A percentile compares a stretch with the other conserved stretches of the same genome.
These are phyloP conservation scores for Azemiops feae DNA, from an alignment of 2,113 vertebrate species.

Conservation along the genomic window DNA sequence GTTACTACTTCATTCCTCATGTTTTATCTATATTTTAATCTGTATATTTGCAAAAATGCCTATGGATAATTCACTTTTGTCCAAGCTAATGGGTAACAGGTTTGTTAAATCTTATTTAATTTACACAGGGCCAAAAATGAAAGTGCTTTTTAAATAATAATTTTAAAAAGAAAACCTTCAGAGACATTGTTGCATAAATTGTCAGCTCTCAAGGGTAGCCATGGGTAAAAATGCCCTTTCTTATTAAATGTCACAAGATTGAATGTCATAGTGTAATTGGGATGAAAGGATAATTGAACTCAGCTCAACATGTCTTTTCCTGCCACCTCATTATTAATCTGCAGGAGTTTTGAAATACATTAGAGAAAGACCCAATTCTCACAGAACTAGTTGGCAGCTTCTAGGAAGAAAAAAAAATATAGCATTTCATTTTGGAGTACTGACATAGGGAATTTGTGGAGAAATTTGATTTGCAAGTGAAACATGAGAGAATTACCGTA, in stretches of 20 bases:
- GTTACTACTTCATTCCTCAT: not conserved
- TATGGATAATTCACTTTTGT: conserved; percentile 46
- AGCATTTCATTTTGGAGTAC: conserved; percentile 46
- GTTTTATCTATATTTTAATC: not conserved
- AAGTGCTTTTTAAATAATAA: conserved; percentile 46
- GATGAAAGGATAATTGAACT: conserved; percentile 73
- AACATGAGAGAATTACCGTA: conserved; percentile 33
- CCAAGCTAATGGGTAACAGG: conserved; percentile 51
- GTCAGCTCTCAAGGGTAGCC: conserved; percentile 65
- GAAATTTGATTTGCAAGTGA: conserved; percentile 54
- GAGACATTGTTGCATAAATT: conserved; percentile 64
- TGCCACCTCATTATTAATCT: conserved; percentile 69
- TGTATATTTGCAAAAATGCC: conserved; percentile 25
- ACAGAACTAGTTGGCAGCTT: conserved; percentile 63
- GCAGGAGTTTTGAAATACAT: conserved; percentile 66
- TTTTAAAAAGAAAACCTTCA: conserved; percentile 48
- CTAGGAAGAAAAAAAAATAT: conserved; percentile 30
- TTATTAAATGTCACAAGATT: conserved; percentile 80
- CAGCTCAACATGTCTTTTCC: conserved; percentile 68
- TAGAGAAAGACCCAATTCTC: conserved; percentile 60
- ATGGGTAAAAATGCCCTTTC: conserved; percentile 79
- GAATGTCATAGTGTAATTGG: conserved; percentile 78
- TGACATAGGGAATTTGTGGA: conserved; percentile 48
- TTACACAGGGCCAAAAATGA: conserved; percentile 59
- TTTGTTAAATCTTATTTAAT: conserved; percentile 66